Evolutionary conservation across 2,113 vertebrate genomes (phyloP).

Genomic region (Tupaia chinensis): DNA sequence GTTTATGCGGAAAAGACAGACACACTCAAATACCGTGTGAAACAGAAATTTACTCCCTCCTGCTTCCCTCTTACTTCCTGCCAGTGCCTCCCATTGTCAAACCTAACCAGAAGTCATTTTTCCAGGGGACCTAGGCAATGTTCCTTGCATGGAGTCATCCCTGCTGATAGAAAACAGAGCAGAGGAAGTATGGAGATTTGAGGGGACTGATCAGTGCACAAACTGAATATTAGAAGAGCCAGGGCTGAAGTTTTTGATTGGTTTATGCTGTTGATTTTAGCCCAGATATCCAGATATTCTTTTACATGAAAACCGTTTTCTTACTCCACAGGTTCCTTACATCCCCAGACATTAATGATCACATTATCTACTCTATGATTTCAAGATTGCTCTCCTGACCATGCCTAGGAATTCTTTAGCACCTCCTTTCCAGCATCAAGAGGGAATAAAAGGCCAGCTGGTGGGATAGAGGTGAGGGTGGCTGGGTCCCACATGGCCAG

Average conservation of each 20-base stretch:
- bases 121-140: not conserved
- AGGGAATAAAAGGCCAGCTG: not conserved
- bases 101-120: not conserved
- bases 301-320: slow-evolving; percentile 18
- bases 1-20: not conserved
- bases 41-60: not conserved
- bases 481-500: too few species aligned
- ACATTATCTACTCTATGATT: not conserved
- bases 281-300: not conserved
- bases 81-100: not conserved
- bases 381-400: not conserved
- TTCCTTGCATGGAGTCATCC: not conserved
- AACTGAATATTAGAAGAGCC: not conserved
- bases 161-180: not conserved
- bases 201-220: not conserved
- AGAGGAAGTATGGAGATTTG: not conserved
- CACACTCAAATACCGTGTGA: not conserved
- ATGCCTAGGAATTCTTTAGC: not conserved
- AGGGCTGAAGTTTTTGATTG: not conserved
- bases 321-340: not conserved
- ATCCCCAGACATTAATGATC: not conserved
- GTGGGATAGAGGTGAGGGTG: too few species aligned
- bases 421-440: not conserved
- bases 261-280: not conserved
- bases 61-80: not conserved